Conservation (phyloP, 2,113 vertebrate species). For the Scomber colias region DNA sequence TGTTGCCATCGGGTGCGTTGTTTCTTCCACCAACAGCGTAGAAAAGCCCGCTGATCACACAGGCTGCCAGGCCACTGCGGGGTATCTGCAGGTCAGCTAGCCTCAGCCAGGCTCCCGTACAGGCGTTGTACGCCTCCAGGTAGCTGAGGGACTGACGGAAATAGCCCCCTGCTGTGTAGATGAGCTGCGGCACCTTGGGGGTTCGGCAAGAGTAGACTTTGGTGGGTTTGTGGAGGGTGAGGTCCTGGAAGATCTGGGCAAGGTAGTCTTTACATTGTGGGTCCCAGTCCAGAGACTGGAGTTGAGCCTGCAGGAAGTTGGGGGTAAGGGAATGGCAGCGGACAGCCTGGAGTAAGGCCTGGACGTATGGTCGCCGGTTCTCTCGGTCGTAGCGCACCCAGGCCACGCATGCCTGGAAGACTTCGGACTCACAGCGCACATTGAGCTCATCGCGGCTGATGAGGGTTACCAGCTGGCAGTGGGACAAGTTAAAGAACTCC, state of each 20-base stretch:
- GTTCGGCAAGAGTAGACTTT: constrained; percentile 85
- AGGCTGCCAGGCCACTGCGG: constrained; percentile 92
- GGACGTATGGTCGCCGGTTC: constrained; percentile 89
- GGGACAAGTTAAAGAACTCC: constrained; percentile 94
- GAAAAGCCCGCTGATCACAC: constrained; percentile 92
- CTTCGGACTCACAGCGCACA: constrained; percentile 96
- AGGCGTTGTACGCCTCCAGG: constrained; percentile 92
- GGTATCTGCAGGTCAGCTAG: constrained; percentile 91
- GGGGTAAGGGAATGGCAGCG: constrained; percentile 96
- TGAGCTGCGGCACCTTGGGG: constrained; percentile 92
- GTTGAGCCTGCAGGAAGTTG: constrained; percentile 92
- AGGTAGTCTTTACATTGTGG: constrained; percentile 94
- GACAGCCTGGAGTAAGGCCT: constrained; percentile 93
- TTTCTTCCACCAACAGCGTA: constrained; percentile 94
- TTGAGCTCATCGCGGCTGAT: constrained; percentile 96
- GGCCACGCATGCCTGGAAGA: constrained; percentile 94
- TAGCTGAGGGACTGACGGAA: constrained; percentile 91
- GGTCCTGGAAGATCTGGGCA: constrained; percentile 92
- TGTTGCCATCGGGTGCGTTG: constrained; percentile 93
- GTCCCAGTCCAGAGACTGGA: constrained; percentile 92
- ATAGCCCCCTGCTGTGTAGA: constrained; percentile 93
- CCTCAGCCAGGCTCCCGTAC: constrained; percentile 86
- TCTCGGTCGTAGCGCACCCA: constrained; percentile 94
- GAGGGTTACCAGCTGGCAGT: constrained; percentile 94
- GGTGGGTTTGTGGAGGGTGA: constrained; percentile 94